Evolutionary conservation across 2,888 invertebrate genomes (phyloP).

Genomic region (Pantelozetes paolii): DNA sequence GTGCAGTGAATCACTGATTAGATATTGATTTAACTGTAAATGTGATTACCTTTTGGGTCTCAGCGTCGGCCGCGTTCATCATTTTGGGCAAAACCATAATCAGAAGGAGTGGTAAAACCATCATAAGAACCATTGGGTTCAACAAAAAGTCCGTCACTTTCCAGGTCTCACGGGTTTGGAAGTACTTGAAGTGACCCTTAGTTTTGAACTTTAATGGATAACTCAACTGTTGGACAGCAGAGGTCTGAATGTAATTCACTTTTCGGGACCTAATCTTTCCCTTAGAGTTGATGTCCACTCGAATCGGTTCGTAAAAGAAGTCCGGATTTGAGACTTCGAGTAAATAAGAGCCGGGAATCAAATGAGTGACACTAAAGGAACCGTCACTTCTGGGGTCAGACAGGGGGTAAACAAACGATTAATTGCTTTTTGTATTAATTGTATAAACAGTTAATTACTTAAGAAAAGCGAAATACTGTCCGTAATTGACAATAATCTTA

Average conservation of each 20-base stretch:
- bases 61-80: constrained; percentile 85
- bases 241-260: constrained; percentile 88
- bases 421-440: constrained; percentile 16
- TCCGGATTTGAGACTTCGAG: constrained; percentile 87
- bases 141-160: constrained; percentile 90
- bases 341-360: constrained; percentile 87
- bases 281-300: constrained; percentile 95
- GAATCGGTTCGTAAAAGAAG: constrained; percentile 83
- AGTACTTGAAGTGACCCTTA: constrained; percentile 73
- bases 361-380: constrained; percentile 76
- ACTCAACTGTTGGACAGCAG: constrained; percentile 79
- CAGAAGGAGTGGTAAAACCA: constrained; percentile 83
- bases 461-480: constrained; percentile 79
- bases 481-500: constrained; percentile 74
- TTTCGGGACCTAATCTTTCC: constrained; percentile 92
- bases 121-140: constrained; percentile 97
- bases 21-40: too few species aligned
- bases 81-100: constrained; percentile 91
- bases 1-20: constrained; percentile 39
- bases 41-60: constrained; percentile 72
- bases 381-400: constrained; percentile 74
- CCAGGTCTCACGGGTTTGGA: constrained; percentile 94
- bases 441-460: constrained; percentile 53
- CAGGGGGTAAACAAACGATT: constrained; percentile 40
- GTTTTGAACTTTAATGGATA: constrained; percentile 89